Evolutionary conservation across 64 coral and sea anemone species (phyloP), one percentile per base, ranked within the genome.

Genomic region (Porites australiensis): DNA sequence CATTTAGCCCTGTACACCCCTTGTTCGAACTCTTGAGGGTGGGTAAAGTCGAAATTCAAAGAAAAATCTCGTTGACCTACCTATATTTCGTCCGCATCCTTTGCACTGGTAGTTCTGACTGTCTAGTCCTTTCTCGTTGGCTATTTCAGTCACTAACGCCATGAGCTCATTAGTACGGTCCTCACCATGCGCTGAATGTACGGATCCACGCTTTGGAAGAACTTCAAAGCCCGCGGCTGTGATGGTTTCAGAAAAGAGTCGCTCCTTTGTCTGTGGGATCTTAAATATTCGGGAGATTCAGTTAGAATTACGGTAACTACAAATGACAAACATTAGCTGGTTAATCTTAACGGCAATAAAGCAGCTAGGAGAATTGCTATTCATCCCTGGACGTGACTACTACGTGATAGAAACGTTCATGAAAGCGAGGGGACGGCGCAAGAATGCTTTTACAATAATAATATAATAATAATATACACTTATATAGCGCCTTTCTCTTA

Each of bases 51-150:
- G 27, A 37, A 37, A 37, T 37, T 37, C 27, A 37, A 37, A 37
- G 27, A 37, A 37, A 37, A 16, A 21, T 47, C 53, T 67, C 11
- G 6, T 69, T 46, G 16, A 93, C 92, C 72, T 45, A 93, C 97
- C 97, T 48, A 98, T 98, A 69, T 95, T 95, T 78, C 97, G 70
- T 47, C 94, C 94, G 87, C 97, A 98, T 44, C 97, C 94, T 23
- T 88, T 95, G 75, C 97, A 98, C 77, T 98, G 94, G 58, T 98
- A 98, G 77, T 98, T 94, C 77, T 98, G 97, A 58, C 79, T 72
- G 64, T 98, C 94, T 60, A 98, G 77, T 11, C 97, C 97, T 58
- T 98, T 70, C 73, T 98, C 97, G 59, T 93, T 95, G 12, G 97
- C 73, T 67, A 98, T 96, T 23, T 96, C 76, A 2, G 88, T 98